These are phyloP conservation scores for Sebastes jordani DNA, from an alignment of 2,797 vertebrate species.

Conservation along the genomic window DNA sequence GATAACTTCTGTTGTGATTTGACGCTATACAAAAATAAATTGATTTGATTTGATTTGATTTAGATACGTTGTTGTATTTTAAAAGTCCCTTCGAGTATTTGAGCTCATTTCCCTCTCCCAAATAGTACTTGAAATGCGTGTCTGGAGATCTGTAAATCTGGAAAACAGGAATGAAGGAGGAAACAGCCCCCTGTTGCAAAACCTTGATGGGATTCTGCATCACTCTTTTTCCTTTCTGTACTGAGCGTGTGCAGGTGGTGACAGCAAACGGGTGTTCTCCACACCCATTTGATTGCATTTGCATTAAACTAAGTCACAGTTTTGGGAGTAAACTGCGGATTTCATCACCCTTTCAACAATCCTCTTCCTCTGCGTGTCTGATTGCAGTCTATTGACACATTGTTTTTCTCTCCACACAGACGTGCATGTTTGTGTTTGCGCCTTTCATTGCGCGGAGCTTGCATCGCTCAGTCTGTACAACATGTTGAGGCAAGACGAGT, in stretches of 20 bases:
- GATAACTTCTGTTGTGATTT: no score
- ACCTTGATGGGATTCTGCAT: not conserved
- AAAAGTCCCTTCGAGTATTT: not conserved
- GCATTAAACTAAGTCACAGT: conserved; percentile 23
- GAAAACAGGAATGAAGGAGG: not conserved
- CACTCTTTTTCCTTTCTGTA: not conserved
- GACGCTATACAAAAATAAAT: no score
- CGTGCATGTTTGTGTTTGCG: conserved; percentile 21
- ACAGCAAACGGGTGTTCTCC: conserved; percentile 2
- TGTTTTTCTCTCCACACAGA: conserved; percentile 7
- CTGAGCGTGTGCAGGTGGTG: not conserved
- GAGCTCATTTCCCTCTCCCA: not conserved
- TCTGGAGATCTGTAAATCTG: not conserved
- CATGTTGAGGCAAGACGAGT: conserved; percentile 58
- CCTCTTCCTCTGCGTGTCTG: not conserved
- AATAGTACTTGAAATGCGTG: not conserved
- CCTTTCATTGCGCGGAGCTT: conserved; percentile 26
- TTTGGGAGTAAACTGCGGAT: conserved; percentile 17
- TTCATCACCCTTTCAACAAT: conserved; percentile 41
- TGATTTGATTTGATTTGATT: no score
- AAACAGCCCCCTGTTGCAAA: not conserved
- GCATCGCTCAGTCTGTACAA: conserved; percentile 23
- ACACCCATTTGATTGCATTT: conserved; percentile 32
- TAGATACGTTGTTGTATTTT: not conserved
- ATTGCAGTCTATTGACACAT: conserved; percentile 40